A percentile compares a stretch with the other conserved stretches of the same genome.
phyloP scores from a whole-genome alignment of 2,888 invertebrate species.

The Phoenoteleia sp. region DNA sequence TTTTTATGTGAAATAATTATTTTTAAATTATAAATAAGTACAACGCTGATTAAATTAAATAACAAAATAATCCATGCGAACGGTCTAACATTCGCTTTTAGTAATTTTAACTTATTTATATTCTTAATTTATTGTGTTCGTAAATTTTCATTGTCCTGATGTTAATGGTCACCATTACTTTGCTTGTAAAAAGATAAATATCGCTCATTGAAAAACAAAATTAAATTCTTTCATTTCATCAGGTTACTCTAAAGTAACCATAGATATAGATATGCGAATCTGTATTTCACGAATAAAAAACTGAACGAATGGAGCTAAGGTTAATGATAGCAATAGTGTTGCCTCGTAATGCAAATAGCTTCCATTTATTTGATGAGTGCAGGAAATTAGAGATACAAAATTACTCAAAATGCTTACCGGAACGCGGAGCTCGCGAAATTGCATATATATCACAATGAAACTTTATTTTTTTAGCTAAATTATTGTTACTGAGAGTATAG shows the following conservation, averaged over 20 bases:
- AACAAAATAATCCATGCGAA: neutral
- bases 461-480: conserved; percentile 16
- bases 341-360: conserved; percentile 44
- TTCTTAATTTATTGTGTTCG: neutral
- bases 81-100: neutral
- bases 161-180: conserved; percentile 17
- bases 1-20: neutral
- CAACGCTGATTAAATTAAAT: no score
- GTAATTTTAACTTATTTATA: neutral
- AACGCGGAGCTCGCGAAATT: conserved; percentile 8
- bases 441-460: neutral
- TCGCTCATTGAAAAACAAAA: conserved; percentile 12
- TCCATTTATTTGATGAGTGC: conserved; percentile 43
- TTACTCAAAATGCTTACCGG: conserved; percentile 33
- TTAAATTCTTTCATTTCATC: conserved; percentile 34
- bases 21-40: neutral
- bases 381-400: conserved; percentile 35
- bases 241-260: conserved; percentile 44
- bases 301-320: conserved; percentile 47
- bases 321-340: conserved; percentile 61
- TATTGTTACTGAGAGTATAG: neutral
- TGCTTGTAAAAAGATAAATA: conserved; percentile 9
- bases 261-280: conserved; percentile 32
- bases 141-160: conserved; percentile 18
- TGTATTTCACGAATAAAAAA: conserved; percentile 37